Percentiles rank a stretch among this genome's conserved stretches.
These are phyloP conservation scores for Anhinga rufa DNA, from an alignment of 2,113 vertebrate species.

Conservation along the genomic window DNA sequence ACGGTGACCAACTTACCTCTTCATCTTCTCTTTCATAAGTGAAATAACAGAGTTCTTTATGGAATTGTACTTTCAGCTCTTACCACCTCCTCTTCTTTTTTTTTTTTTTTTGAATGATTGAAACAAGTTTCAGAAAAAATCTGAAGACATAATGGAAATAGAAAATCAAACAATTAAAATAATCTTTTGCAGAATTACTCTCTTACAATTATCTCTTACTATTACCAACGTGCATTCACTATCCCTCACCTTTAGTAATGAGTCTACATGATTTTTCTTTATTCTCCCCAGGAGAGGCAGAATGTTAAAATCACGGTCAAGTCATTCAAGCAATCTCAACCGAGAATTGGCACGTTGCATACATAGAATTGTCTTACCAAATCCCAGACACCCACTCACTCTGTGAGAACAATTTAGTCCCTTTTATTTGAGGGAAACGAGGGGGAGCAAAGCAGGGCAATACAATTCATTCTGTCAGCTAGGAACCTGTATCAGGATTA, in stretches of 20 bases:
- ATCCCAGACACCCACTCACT: not conserved
- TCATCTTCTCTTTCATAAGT: not conserved
- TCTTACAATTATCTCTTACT: not conserved
- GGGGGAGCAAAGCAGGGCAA: not conserved
- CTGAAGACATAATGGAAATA: not conserved
- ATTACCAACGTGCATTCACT: not conserved
- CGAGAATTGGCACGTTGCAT: not conserved
- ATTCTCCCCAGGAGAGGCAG: not conserved
- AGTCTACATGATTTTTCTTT: not conserved
- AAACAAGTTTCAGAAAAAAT: not conserved
- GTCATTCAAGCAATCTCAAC: not conserved
- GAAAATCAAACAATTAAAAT: not conserved
- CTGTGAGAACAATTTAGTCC: not conserved
- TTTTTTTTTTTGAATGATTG: not conserved
- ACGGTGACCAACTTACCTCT: not conserved
- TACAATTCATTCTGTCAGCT: not conserved
- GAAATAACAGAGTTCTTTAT: not conserved
- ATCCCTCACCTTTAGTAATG: not conserved
- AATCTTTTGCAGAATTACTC: not conserved
- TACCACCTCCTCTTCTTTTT: not conserved
- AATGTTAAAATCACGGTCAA: not conserved
- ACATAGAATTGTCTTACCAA: not conserved
- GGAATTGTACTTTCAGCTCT: not conserved
- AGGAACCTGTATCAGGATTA: constrained; percentile 25
- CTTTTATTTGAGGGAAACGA: constrained; percentile 8